These are phyloP conservation scores for Macropodus opercularis DNA, from an alignment of 2,797 vertebrate genomes.

Conservation along the genomic window DNA sequence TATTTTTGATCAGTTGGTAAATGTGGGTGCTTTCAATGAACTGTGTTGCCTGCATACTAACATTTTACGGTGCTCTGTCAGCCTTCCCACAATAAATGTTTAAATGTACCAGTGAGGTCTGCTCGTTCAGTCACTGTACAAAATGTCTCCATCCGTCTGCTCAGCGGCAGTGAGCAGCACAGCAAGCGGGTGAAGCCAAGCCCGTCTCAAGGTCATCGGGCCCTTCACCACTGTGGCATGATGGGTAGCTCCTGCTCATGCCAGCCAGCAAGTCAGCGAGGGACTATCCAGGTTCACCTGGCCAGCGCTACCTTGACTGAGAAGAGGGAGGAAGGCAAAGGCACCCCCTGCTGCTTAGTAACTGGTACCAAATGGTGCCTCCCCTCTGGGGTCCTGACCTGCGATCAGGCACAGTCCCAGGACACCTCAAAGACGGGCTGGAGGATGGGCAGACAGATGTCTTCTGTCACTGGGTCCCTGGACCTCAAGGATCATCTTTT, in stretches of 20 bases:
- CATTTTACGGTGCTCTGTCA: constrained; percentile 5
- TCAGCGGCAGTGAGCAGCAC: constrained; percentile 56
- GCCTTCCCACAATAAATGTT: constrained; percentile 21
- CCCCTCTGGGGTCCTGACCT: constrained; percentile 79
- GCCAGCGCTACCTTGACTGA: constrained; percentile 60
- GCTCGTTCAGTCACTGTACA: constrained; percentile 20
- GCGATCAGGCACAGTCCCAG: constrained; percentile 74
- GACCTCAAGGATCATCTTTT: constrained; percentile 53
- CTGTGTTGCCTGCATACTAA: neutral
- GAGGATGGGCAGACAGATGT: constrained; percentile 83
- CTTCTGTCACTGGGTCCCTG: constrained; percentile 76
- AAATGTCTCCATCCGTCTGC: constrained; percentile 60
- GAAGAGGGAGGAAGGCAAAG: constrained; percentile 35
- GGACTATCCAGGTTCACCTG: constrained; percentile 38
- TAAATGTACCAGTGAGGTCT: constrained; percentile 15
- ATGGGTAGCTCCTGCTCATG: constrained; percentile 65
- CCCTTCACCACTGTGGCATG: constrained; percentile 75
- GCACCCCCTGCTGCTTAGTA: constrained; percentile 74
- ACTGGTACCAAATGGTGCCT: constrained; percentile 84
- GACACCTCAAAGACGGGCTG: constrained; percentile 71
- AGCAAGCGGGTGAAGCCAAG: constrained; percentile 50
- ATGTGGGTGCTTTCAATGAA: neutral
- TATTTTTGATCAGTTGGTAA: too few relatives aligned
- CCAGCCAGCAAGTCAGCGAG: constrained; percentile 53
- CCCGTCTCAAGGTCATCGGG: constrained; percentile 78